Percentiles rank a stretch among this genome's conserved stretches.
Evolutionary conservation across 2,113 vertebrate genomes (phyloP).

Genomic region (Nibea coibor): DNA sequence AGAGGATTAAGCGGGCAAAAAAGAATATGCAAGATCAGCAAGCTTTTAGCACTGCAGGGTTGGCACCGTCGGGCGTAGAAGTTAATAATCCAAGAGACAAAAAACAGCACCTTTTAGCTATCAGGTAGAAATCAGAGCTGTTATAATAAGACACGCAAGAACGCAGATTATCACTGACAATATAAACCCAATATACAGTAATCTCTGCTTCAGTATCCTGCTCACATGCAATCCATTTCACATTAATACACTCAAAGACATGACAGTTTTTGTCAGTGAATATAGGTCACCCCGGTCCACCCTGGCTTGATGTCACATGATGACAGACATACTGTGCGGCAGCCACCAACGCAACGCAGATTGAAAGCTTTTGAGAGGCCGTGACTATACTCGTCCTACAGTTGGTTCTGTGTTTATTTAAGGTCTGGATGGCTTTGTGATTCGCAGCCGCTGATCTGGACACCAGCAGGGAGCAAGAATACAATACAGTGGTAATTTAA

Average conservation of each 20-base stretch:
- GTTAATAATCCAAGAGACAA: conserved; percentile 67
- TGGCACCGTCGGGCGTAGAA: conserved; percentile 43
- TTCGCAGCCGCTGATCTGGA: conserved; percentile 48
- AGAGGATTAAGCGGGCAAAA: conserved; percentile 75
- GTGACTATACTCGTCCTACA: conserved; percentile 42
- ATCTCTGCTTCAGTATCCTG: conserved; percentile 50
- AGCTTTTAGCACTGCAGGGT: conserved; percentile 54
- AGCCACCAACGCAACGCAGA: conserved; percentile 57
- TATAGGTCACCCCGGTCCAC: conserved; percentile 64
- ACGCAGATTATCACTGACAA: conserved; percentile 22
- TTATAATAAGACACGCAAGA: conserved; percentile 3
- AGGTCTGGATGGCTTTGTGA: conserved; percentile 58
- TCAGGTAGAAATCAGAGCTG: conserved; percentile 34
- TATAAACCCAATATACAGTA: conserved; percentile 23
- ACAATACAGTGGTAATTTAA: conserved; percentile 53
- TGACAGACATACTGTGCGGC: conserved; percentile 48
- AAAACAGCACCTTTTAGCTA: conserved; percentile 55
- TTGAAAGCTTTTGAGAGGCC: conserved; percentile 50
- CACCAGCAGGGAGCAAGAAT: conserved; percentile 28
- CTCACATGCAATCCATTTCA: conserved; percentile 45
- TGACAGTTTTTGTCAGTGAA: conserved; percentile 57
- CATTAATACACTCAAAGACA: conserved; percentile 39
- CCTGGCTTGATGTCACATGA: conserved; percentile 44
- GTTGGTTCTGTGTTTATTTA: conserved; percentile 61
- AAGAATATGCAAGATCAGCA: conserved; percentile 76